Base-by-base conservation (phyloP, 2,113 vertebrate species). In the Dinomys branickii region DNA sequence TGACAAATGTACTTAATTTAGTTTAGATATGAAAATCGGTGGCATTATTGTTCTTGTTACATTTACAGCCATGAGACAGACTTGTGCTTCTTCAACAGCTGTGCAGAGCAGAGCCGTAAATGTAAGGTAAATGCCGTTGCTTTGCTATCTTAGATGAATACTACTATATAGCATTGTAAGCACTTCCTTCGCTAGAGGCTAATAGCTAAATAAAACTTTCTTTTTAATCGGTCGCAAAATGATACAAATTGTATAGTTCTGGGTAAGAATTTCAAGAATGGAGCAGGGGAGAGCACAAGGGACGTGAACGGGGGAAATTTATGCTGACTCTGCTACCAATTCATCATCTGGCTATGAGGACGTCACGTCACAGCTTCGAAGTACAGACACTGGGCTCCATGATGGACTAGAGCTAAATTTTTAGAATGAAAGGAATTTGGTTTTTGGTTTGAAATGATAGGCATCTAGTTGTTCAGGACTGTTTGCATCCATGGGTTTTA, bases 11-110 rank as follows among this genome's bases (percentile, higher is more conserved):
- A 85, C 44, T 96, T 96, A 92, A 90, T 88, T 88, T 97, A 96
- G 84, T 78, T 80, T 94, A 93, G 95, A 88, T 97, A 80, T 97
- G 97, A 95, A 97, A 97, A 89, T 87, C 77, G 91, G 84, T 93
- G 94, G 89, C 92, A 96, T 97, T 97, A 94, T 97, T 98, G 90
- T 98, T 98, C 93, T 94, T 97, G 91, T 97, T 98, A 95, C 84
- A 95, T 95, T 97, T 98, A 88, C 73, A 97, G 52, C 97, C 94
- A 97, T 65, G 85, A 97, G 95, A 0, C 1, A 97, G 81, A 97
- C 90, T 96, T 98, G 91, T 28, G 44, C 88, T 97, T 98, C 97
- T 98, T 97, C 92, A 97, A 95, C 90, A 97, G 20, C 96, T 95
- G 86, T 94, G 95, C 94, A 96, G 92, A 97, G 94, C 92, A 94